Conservation (phyloP, 1,140 invertebrate species). For the Anoplolepis gracilipes region DNA sequence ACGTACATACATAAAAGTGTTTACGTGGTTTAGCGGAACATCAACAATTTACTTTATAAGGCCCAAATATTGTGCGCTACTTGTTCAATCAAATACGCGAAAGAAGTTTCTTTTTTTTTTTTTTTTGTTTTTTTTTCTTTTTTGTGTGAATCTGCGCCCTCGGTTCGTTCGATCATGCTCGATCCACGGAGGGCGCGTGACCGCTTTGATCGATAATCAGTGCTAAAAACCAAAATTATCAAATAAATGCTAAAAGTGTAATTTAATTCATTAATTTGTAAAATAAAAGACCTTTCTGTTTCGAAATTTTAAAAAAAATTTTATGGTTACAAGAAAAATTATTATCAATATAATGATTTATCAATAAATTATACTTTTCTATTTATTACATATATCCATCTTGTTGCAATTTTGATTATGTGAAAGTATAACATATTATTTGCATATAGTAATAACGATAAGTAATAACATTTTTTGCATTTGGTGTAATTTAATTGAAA, state of each 20-base stretch:
- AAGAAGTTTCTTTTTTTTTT: constrained; percentile 54
- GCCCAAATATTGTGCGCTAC: constrained; percentile 77
- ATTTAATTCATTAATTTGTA: constrained; percentile 5
- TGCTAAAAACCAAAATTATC: constrained; percentile 15
- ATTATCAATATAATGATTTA: neutral
- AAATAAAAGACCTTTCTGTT: neutral
- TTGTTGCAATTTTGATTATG: constrained; percentile 5
- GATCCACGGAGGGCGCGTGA: constrained; percentile 37
- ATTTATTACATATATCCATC: neutral
- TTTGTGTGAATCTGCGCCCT: constrained; percentile 55
- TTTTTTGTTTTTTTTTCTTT: neutral
- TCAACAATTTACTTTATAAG: constrained; percentile 74
- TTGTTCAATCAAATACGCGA: constrained; percentile 71
- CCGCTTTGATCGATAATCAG: constrained; percentile 23
- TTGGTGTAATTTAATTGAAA: neutral
- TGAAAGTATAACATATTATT: neutral
- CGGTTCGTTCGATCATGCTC: constrained; percentile 62
- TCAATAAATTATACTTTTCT: neutral
- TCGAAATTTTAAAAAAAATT: neutral
- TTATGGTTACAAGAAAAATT: neutral
- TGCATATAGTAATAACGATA: neutral
- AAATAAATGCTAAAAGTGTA: neutral
- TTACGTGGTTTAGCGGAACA: constrained; percentile 61
- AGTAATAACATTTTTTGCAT: constrained; percentile 24
- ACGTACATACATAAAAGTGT: constrained; percentile 49